Evolutionary conservation across 1,140 invertebrate genomes (phyloP).

Genomic region (Drosophila lacertosa): DNA sequence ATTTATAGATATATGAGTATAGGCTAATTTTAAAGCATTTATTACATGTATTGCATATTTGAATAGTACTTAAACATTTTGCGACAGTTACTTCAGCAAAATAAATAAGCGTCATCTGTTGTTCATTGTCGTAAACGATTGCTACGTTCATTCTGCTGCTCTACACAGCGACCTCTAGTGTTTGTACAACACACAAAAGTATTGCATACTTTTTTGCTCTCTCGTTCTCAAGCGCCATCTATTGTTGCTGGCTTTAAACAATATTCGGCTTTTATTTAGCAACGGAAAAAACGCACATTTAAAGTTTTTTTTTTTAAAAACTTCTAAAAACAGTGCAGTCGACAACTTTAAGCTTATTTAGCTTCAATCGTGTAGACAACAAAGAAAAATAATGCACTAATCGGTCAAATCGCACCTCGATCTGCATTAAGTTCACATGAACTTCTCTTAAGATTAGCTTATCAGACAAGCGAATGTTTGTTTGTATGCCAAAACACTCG

Average conservation of each 20-base stretch:
- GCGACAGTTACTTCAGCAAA: too few species aligned
- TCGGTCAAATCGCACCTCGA: neutral
- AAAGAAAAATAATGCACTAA: neutral
- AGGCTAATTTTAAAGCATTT: too few species aligned
- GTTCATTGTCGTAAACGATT: neutral
- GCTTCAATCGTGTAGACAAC: neutral
- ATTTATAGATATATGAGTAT: too few species aligned
- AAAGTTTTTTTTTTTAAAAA: too few species aligned
- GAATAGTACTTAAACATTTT: too few species aligned
- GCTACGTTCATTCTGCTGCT: neutral
- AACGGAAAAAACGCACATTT: neutral
- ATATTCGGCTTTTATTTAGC: neutral
- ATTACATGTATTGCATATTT: too few species aligned
- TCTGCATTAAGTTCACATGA: neutral
- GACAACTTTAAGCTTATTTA: neutral
- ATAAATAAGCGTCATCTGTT: neutral
- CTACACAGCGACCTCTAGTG: neutral
- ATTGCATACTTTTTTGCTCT: neutral
- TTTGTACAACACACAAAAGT: neutral
- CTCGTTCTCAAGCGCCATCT: neutral
- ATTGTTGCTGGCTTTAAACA: neutral
- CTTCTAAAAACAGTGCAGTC: too few species aligned
- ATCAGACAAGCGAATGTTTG: slow-evolving; percentile 1
- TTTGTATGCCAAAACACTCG: neutral
- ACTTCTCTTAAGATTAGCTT: slow-evolving; percentile 17